phyloP scores from a whole-genome alignment of 2,797 vertebrate species.

The Nasua narica region DNA sequence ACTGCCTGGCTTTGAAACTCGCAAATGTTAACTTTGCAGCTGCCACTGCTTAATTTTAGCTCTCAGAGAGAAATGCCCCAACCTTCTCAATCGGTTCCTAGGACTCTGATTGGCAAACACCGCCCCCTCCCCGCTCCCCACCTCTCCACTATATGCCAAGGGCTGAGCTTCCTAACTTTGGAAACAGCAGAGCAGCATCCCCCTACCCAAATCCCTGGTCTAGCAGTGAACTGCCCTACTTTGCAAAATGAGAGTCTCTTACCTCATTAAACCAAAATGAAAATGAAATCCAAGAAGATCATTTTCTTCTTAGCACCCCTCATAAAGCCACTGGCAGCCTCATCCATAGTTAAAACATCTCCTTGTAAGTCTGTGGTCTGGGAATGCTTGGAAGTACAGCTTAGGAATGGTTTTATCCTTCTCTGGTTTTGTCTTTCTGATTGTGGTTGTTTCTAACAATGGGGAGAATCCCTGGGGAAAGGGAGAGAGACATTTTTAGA shows the following conservation, averaged over 20 bases:
- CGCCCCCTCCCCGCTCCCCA: not conserved
- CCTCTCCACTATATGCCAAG: not conserved
- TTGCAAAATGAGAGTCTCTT: constrained; percentile 33
- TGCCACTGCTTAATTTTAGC: constrained; percentile 61
- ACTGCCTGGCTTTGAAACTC: constrained; percentile 34
- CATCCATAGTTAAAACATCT: not conserved
- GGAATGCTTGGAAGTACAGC: not conserved
- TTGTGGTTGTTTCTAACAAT: not conserved
- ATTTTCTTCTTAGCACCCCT: constrained; percentile 9
- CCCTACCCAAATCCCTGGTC: constrained; percentile 3
- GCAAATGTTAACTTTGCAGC: constrained; percentile 31
- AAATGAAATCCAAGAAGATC: constrained; percentile 22
- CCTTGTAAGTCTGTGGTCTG: not conserved
- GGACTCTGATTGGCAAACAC: not conserved
- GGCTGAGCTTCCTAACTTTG: not conserved
- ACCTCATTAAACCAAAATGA: constrained; percentile 47
- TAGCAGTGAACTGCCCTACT: constrained; percentile 50
- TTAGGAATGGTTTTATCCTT: not conserved
- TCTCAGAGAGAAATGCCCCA: not conserved
- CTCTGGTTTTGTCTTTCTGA: not conserved
- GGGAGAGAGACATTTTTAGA: not conserved
- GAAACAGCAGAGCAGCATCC: not conserved
- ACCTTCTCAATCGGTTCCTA: not conserved
- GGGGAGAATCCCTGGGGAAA: not conserved
- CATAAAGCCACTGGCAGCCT: not conserved